phyloP scores from a whole-genome alignment of 2,113 vertebrate species.

The Hypanus sabinus region DNA sequence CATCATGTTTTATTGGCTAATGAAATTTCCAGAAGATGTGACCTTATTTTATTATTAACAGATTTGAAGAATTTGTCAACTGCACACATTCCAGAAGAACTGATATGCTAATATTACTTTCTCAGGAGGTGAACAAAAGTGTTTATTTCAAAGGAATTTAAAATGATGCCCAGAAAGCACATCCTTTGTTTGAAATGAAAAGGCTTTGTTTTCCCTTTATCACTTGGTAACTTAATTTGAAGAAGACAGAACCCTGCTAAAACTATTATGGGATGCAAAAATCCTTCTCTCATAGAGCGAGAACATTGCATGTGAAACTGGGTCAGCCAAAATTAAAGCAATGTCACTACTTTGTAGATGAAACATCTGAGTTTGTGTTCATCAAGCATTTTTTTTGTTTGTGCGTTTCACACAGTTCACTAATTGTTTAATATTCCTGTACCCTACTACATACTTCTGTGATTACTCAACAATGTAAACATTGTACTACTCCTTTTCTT shows the following conservation, averaged over 20 bases:
- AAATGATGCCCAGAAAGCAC: constrained; percentile 19
- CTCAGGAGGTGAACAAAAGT: constrained; percentile 28
- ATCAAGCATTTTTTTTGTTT: not conserved
- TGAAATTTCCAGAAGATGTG: not conserved
- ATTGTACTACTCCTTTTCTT: no score
- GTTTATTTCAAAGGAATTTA: constrained; percentile 27
- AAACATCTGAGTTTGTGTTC: not conserved
- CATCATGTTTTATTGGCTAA: not conserved
- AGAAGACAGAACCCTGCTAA: not conserved
- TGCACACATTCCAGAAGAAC: not conserved
- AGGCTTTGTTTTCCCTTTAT: not conserved
- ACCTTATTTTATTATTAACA: not conserved
- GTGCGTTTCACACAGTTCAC: not conserved
- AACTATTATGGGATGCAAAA: not conserved
- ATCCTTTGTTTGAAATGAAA: constrained; percentile 16
- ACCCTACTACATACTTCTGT: not conserved
- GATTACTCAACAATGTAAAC: not conserved
- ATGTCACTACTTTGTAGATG: not conserved
- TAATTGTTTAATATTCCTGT: not conserved
- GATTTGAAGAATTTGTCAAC: not conserved
- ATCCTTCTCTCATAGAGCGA: not conserved
- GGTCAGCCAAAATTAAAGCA: constrained; percentile 16
- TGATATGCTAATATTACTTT: not conserved
- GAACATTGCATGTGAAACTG: not conserved
- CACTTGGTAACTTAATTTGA: not conserved